Evolutionary conservation across 2,113 vertebrate species (phyloP), one percentile per base, ranked within the genome.

Genomic region (Galeopterus variegatus): DNA sequence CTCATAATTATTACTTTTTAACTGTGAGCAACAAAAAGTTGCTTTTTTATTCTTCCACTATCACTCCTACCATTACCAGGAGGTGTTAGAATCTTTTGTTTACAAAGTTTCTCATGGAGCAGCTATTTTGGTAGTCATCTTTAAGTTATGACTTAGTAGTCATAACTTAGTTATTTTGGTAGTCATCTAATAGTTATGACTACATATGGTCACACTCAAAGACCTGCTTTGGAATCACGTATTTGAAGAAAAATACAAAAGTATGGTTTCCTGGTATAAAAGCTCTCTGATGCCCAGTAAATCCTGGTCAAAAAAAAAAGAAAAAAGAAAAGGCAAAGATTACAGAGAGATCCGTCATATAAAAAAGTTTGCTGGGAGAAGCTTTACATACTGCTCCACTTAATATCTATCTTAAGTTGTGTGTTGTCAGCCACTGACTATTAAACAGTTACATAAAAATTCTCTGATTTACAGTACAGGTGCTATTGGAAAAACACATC

Each of bases 401-500:
- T 93, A 96, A 92, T 8, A 31, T 26, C 36, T 87, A 0, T 0
- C 62, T 77, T 2, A 45, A 94, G 88, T 89, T 3, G 15, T 33
- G 18, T 6, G 84, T 88, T 94, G 15, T 58, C 76, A 97, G 90
- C 9, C 89, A 85, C 41, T 83, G 90, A 96, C 67, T 82, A 70
- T 23, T 24, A 2, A 94, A 31, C 26, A 90, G 21, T 3, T 85
- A 8, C 92, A 90, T 72, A 93, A 72, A 93, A 96, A 54, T 60
- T 18, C 41, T 23, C 1, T 85, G 1, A 4, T 94, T 98, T 95
- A 96, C 10, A 90, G 67, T 84, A 64, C 28, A 95, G 79, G 60
- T 96, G 48, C 31, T 98, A 97, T 73, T 58, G 95, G 85, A 95
- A 96, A 95, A 84, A n/a, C 60, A 84, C 83, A 83, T 84, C 24